Conservation (phyloP, 2,797 vertebrate genomes). For the Rhinatrema bivittatum region DNA sequence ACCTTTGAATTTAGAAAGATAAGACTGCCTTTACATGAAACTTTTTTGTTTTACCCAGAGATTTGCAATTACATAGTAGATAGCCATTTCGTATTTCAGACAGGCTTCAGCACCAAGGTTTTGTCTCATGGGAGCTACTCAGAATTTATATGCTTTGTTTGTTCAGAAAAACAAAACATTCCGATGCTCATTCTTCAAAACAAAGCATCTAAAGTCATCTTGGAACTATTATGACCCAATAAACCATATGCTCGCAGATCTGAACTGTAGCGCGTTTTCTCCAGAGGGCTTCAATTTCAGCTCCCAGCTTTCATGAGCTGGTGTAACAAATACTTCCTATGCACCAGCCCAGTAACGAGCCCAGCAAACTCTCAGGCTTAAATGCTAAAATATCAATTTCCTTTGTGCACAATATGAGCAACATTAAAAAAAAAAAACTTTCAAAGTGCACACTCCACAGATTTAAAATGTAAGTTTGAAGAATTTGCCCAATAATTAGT, state of each 20-base stretch:
- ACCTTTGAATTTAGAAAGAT: too few relatives aligned
- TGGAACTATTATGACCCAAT: background rate
- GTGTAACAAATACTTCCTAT: constrained; percentile 4
- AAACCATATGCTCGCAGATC: background rate
- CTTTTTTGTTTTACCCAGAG: too few relatives aligned
- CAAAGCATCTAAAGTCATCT: background rate
- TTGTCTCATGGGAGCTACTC: background rate
- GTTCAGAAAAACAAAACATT: background rate
- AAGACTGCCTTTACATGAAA: too few relatives aligned
- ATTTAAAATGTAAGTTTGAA: too few relatives aligned
- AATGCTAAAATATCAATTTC: too few relatives aligned
- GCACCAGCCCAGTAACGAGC: constrained; percentile 6
- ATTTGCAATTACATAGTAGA: too few relatives aligned
- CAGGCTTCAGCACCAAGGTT: too few relatives aligned
- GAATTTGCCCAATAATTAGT: too few relatives aligned
- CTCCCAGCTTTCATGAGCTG: background rate
- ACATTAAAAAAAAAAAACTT: too few relatives aligned
- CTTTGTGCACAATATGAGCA: too few relatives aligned
- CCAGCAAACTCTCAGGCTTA: background rate
- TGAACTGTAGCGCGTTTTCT: background rate
- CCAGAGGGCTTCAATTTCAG: background rate
- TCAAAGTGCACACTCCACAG: too few relatives aligned
- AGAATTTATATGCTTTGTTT: background rate
- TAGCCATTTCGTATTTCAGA: too few relatives aligned
- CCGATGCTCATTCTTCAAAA: background rate